These are phyloP conservation scores for Asteroscopus sphinx DNA, from an alignment of 2,888 invertebrate genomes.

Conservation along the genomic window DNA sequence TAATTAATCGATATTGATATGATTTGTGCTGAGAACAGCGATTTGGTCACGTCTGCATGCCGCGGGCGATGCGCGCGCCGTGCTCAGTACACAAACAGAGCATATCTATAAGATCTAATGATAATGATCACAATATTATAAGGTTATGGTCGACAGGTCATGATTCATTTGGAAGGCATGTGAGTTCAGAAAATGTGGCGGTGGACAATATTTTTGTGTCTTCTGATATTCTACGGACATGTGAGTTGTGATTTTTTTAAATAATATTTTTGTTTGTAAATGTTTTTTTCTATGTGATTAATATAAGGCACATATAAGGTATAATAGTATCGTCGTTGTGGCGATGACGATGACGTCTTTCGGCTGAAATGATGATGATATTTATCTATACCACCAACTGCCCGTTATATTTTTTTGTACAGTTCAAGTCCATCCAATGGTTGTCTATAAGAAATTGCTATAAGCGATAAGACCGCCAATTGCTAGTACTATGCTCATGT, in stretches of 20 bases:
- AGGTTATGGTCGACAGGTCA: slow-evolving; percentile 14
- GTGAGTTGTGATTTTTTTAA: slow-evolving; percentile 45
- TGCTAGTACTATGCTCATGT: too few relatives aligned
- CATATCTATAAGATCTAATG: slow-evolving; percentile 47
- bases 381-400: too few relatives aligned
- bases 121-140: slow-evolving; percentile 47
- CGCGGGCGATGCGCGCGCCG: slow-evolving; percentile 31
- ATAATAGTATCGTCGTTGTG: too few relatives aligned
- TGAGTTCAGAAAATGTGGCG: slow-evolving; percentile 60
- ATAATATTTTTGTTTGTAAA: neutral
- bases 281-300: neutral
- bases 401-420: too few relatives aligned
- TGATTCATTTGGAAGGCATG: slow-evolving; percentile 59
- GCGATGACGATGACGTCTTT: too few relatives aligned
- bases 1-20: slow-evolving; percentile 48
- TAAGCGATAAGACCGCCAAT: too few relatives aligned
- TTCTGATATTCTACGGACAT: slow-evolving; percentile 44
- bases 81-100: slow-evolving; percentile 28
- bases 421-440: too few relatives aligned
- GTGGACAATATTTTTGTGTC: slow-evolving; percentile 40
- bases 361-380: too few relatives aligned
- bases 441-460: too few relatives aligned
- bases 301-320: too few relatives aligned
- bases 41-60: slow-evolving; percentile 58
- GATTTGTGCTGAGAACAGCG: slow-evolving; percentile 36